Evolutionary conservation across 2,113 vertebrate genomes (phyloP).

Genomic region (Gallinago media): DNA sequence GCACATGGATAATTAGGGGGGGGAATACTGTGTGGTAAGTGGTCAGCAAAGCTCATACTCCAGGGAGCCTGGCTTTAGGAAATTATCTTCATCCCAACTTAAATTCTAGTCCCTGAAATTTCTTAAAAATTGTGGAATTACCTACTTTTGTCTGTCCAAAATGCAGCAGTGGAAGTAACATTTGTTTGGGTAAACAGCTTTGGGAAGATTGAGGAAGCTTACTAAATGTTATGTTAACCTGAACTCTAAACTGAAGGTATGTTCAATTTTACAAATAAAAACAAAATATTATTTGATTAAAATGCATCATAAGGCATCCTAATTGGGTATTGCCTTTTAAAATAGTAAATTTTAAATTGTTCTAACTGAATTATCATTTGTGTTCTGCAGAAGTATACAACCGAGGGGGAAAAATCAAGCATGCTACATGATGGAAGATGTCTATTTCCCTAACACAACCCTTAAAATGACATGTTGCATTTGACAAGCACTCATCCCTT

Average conservation of each 20-base stretch:
- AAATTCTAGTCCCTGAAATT: background rate
- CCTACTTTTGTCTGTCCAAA: background rate
- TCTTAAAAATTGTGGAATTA: background rate
- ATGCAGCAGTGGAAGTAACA: background rate
- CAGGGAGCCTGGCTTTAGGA: background rate
- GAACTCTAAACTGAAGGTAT: background rate
- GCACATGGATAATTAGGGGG: background rate
- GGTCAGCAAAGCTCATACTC: background rate
- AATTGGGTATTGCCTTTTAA: background rate
- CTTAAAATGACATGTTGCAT: background rate
- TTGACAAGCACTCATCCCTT: background rate
- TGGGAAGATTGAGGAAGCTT: background rate
- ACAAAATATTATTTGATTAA: background rate
- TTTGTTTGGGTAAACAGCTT: background rate
- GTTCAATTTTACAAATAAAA: background rate
- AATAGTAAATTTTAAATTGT: background rate
- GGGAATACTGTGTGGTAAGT: background rate
- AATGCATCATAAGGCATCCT: background rate
- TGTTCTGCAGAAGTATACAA: background rate
- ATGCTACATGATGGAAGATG: background rate
- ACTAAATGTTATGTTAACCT: background rate
- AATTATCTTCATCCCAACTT: background rate
- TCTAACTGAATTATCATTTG: background rate
- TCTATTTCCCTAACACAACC: background rate
- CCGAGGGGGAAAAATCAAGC: background rate